A percentile compares a stretch with the other conserved stretches of the same genome.
These are phyloP conservation scores for Ophioninae sp. DNA, from an alignment of 2,888 invertebrate genomes.

Conservation along the genomic window DNA sequence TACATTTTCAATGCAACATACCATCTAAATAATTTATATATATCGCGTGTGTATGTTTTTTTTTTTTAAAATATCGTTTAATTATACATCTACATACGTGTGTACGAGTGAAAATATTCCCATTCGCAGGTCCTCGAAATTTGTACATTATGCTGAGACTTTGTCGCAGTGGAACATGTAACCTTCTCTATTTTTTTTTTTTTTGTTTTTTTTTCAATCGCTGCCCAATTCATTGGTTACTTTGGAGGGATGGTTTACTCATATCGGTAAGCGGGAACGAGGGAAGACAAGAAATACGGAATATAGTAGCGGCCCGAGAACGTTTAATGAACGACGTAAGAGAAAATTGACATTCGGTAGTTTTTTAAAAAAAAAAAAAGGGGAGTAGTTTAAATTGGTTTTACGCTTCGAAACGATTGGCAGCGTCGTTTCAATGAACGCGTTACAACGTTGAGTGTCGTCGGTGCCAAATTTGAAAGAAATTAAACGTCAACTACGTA, in stretches of 20 bases:
- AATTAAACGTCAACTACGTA: neutral
- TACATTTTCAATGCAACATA: neutral
- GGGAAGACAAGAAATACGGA: conserved; percentile 48
- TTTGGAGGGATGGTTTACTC: conserved; percentile 69
- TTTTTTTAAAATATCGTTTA: neutral
- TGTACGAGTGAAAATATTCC: conserved; percentile 28
- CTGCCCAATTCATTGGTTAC: conserved; percentile 64
- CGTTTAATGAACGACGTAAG: neutral
- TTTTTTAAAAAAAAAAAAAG: neutral
- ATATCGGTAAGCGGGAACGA: conserved; percentile 58
- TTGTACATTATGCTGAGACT: conserved; percentile 55
- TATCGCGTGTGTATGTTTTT: neutral
- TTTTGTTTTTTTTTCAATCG: conserved; percentile 40
- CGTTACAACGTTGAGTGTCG: neutral
- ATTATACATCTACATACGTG: conserved; percentile 12
- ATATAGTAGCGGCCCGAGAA: neutral
- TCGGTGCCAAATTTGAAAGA: neutral
- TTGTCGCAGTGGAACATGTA: conserved; percentile 20
- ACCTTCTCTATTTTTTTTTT: conserved; percentile 18
- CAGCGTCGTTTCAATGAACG: neutral
- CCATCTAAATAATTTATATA: neutral
- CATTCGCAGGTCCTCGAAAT: conserved; percentile 34
- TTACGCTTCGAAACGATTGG: too few relatives aligned
- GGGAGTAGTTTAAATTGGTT: too few relatives aligned
- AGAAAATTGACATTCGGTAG: neutral